Percentiles rank a stretch among this genome's conserved stretches.
Evolutionary conservation across 2,797 vertebrate genomes (phyloP).

Genomic region (Enteromius paludinosus): DNA sequence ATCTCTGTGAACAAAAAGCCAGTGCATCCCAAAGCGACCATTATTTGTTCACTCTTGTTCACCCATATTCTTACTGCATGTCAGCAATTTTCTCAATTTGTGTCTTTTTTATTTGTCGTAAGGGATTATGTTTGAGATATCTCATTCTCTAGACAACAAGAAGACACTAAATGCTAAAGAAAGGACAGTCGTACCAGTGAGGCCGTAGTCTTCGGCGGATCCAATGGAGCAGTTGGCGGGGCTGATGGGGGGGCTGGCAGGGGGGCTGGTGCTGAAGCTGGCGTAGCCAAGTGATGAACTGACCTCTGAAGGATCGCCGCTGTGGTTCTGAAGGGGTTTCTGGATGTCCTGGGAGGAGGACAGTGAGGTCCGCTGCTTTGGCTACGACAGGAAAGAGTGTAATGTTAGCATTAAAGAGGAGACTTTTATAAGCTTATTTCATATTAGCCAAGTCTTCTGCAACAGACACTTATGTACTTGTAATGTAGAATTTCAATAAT

Average conservation of each 20-base stretch:
- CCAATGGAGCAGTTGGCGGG: constrained; percentile 88
- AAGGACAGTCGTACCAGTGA: constrained; percentile 76
- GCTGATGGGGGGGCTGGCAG: constrained; percentile 84
- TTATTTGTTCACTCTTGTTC: neutral
- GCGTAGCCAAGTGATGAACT: constrained; percentile 89
- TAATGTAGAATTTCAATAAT: constrained; percentile 1
- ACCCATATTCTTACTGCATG: neutral
- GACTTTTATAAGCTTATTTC: neutral
- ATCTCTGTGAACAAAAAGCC: neutral
- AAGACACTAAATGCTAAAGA: neutral
- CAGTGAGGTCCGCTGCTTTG: constrained; percentile 94
- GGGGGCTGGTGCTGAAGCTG: constrained; percentile 88
- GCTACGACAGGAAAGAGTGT: constrained; percentile 74
- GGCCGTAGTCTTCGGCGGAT: constrained; percentile 83
- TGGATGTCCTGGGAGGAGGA: constrained; percentile 93
- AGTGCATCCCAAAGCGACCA: constrained; percentile 5
- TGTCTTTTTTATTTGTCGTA: constrained; percentile 3
- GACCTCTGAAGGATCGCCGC: constrained; percentile 93
- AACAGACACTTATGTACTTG: neutral
- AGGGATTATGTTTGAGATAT: neutral
- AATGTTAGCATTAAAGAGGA: constrained; percentile 19
- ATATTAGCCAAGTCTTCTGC: neutral
- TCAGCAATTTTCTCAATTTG: constrained; percentile 3
- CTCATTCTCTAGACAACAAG: neutral
- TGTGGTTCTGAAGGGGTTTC: constrained; percentile 85